These are phyloP conservation scores for Smutsia temminckii DNA, from an alignment of 2,797 vertebrate species.

Conservation along the genomic window DNA sequence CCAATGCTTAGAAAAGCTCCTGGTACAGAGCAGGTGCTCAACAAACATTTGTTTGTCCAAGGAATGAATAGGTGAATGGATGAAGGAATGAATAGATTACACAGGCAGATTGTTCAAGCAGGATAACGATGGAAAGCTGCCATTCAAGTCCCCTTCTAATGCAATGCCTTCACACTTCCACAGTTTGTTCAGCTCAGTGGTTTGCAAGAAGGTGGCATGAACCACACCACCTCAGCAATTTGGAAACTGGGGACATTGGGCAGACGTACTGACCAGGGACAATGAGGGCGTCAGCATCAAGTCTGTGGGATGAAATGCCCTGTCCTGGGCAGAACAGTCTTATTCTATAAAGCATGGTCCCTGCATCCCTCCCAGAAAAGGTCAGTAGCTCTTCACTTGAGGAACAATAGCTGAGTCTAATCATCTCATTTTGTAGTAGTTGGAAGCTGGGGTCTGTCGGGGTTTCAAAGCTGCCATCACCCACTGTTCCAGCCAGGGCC, in stretches of 20 bases:
- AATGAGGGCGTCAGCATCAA: not conserved
- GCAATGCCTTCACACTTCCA: not conserved
- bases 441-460: not conserved
- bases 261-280: not conserved
- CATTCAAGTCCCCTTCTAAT: not conserved
- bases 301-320: too few species aligned
- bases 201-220: not conserved
- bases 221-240: not conserved
- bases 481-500: not conserved
- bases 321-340: not conserved
- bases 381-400: not conserved
- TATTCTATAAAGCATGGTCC: accelerated
- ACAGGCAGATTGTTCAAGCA: not conserved
- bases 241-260: not conserved
- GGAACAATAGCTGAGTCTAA: not conserved
- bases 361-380: not conserved
- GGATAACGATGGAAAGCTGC: not conserved
- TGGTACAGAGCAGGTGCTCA: not conserved
- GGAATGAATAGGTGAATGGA: not conserved
- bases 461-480: not conserved
- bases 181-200: not conserved
- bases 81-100: not conserved
- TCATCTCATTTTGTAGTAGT: not conserved
- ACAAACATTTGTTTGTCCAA: not conserved
- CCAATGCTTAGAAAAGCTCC: not conserved